Evolutionary conservation across 2,797 vertebrate species (phyloP), one percentile per base, ranked within the genome.

Genomic region (Synanceia verrucosa): DNA sequence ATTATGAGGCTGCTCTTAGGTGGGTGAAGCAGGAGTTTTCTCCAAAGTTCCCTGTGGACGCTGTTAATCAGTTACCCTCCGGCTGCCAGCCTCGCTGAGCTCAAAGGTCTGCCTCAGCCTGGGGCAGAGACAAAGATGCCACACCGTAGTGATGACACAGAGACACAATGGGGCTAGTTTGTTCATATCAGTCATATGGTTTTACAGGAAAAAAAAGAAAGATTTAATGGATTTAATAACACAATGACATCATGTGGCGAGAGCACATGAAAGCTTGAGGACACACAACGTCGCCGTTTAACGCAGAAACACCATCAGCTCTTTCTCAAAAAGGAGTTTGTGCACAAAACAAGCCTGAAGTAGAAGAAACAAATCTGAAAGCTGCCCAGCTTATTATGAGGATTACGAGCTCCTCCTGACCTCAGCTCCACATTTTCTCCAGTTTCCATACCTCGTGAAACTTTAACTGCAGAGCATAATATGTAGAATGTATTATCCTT

Each of bases 41-140:
- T 60, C 16, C 50, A 64, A 72, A 48, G 46, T 65, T 75, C 63
- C 71, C 57, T 44, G 75, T 8, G 11, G 55, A 53, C 4, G 56
- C 80, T 86, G 88, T 92, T 81, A 92, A 93, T 91, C 81, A 91
- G 88, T 91, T 84, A 91, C 81, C 51, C 78, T 77, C 70, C 16
- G 18, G 50, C 61, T 58, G 65, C 39, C n/a, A 41, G 39, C 8
- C 75, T 51, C 53, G 46, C 59, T 34, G 91, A 84, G 77, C 88
- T n/a, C n/a, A 91, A 93, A 91, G 86, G 90, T 93, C 79, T 9
- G 12, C 33, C 60, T 77, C n/a, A n/a, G 78, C 16, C 53, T 10
- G 14, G 21, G 43, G 39, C 52, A 34, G 2, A 65, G 52, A 44
- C 43, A 46, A 52, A 58, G 16, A 18, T 51, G 58, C 29, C 67